Conservation (phyloP, 2,797 vertebrate genomes). For the Notamacropus eugenii region DNA sequence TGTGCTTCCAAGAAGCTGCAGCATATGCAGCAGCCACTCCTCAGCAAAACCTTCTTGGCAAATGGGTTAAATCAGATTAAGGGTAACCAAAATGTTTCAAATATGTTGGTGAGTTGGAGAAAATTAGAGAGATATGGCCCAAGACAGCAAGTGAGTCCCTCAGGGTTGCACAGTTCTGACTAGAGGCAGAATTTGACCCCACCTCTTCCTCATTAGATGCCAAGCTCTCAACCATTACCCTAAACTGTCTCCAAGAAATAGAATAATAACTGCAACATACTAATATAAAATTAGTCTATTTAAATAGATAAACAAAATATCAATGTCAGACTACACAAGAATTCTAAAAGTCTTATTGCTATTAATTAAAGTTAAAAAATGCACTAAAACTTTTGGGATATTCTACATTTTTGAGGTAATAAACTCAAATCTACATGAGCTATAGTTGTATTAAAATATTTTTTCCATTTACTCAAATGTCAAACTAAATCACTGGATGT, state of each 20-base stretch:
- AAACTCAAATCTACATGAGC: neutral
- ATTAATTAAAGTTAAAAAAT: too few relatives aligned
- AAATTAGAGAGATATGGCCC: neutral
- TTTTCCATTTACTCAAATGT: neutral
- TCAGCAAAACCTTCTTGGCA: neutral
- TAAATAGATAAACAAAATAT: neutral
- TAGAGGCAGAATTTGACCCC: neutral
- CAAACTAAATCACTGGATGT: neutral
- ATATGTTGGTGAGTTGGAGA: neutral
- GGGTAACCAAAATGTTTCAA: neutral
- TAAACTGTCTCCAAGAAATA: neutral
- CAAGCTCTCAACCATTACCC: neutral
- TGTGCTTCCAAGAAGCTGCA: neutral
- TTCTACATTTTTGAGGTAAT: neutral
- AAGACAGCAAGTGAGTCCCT: neutral
- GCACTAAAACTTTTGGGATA: neutral
- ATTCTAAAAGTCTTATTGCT: neutral
- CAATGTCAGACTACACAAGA: neutral
- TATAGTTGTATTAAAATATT: neutral
- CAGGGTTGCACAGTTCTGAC: neutral
- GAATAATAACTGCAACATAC: neutral
- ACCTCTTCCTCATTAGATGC: neutral
- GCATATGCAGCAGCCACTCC: neutral
- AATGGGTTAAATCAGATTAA: neutral
- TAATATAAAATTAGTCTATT: neutral